Base-by-base conservation (phyloP, 2,797 vertebrate species). In the Pampus argenteus region DNA sequence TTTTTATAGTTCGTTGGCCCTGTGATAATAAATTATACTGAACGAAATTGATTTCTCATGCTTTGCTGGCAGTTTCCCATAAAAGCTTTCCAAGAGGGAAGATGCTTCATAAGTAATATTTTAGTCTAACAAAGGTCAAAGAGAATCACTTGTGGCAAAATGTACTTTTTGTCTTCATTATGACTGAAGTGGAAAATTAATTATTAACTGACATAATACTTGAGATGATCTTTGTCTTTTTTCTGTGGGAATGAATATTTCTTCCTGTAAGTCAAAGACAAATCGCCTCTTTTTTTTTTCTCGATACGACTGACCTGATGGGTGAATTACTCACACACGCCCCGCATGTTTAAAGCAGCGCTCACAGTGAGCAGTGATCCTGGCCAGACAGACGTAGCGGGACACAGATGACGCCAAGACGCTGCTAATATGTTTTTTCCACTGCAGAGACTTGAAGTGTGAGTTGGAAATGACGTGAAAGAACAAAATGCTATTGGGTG, bases 321-420 rank as follows among this genome's bases (percentile, higher is more conserved):
- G 6, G 34, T 56, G 20, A 49, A 25, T 10, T 52, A 23, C 52
- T 14, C 25, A 0, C 18, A 38, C 6, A 17, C 22, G 23, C 9
- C 11, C 6, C 6, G 15, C 45, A n/a, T n/a, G n/a, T n/a, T n/a
- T 48, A 20, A 62, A 44, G 31, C 25, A 71, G 9, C 9, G 0
- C 10, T 48, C 62, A 58, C 23, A n/a, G 18, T 55, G 2, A 76
- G 55, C n/a, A 2, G n/a, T 60, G 47, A 76, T 55, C 31, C 57
- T 48, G n/a, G 11, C 71, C 79, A 84, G 74, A 70, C 52, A 52
- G 51, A 75, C 58, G 26, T 49, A 72, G 14, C 14, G 0, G 56
- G 29, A 86, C 85, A 83, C 54, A 64, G 54, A 79, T 91, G 84
- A 89, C 54, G 28, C n/a, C 49, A 36, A 3, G 13, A 7, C 13